Conservation (phyloP, 2,888 invertebrate genomes). For the Baccha elongata region DNA sequence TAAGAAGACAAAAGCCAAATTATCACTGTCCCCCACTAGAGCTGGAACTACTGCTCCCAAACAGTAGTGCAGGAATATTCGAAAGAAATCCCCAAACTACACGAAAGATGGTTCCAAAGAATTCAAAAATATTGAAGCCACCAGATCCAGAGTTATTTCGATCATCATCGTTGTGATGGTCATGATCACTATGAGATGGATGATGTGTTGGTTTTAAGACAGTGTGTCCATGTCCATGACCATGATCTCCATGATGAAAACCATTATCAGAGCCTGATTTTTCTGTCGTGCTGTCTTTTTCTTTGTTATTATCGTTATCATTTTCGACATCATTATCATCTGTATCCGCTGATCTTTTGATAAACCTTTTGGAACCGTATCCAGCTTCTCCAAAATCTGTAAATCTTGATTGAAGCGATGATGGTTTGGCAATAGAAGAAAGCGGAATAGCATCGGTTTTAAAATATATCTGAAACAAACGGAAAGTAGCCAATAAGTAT, state of each 20-base stretch:
- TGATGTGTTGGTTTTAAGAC: slow-evolving; percentile 20
- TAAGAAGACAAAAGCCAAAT: neutral
- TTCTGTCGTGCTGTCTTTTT: neutral
- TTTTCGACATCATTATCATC: neutral
- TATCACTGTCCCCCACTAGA: slow-evolving; percentile 75
- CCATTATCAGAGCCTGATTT: neutral
- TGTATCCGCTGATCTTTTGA: slow-evolving; percentile 13
- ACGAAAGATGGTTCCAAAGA: slow-evolving; percentile 78
- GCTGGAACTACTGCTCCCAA: slow-evolving; percentile 79
- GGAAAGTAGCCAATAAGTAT: slow-evolving; percentile 19
- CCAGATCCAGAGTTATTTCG: slow-evolving; percentile 77
- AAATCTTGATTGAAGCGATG: neutral
- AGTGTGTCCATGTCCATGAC: slow-evolving; percentile 5
- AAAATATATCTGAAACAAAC: slow-evolving; percentile 35
- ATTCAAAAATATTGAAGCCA: slow-evolving; percentile 78
- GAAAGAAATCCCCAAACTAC: slow-evolving; percentile 78
- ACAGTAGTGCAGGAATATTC: slow-evolving; percentile 78
- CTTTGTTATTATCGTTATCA: neutral
- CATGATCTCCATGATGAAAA: slow-evolving; percentile 8
- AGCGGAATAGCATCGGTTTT: slow-evolving; percentile 29
- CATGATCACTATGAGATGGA: neutral
- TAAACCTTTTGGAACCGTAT: neutral
- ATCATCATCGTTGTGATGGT: slow-evolving; percentile 69
- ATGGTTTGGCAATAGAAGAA: slow-evolving; percentile 6
- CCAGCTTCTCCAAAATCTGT: slow-evolving; percentile 5